Percentiles rank a stretch among this genome's conserved stretches.
Conservation (phyloP, 2,797 vertebrate species). For the Rhabdomys pumilio region DNA sequence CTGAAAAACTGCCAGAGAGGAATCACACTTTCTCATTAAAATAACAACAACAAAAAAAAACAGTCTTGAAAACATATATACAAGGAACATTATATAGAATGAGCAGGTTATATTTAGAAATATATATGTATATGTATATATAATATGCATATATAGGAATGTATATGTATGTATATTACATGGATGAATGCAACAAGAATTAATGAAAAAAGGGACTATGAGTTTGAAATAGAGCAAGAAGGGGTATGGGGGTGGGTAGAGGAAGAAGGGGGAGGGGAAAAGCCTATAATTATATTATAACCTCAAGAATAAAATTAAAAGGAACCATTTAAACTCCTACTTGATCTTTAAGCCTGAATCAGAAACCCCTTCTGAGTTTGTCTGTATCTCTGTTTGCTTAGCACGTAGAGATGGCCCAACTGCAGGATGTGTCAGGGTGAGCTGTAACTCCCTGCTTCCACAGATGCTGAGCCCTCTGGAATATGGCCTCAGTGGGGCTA, state of each 20-base stretch:
- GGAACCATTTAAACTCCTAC: slow-evolving; percentile 38
- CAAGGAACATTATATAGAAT: neutral
- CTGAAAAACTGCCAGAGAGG: neutral
- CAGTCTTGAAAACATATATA: neutral
- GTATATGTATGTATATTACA: neutral
- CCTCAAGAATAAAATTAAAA: neutral
- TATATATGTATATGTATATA: neutral
- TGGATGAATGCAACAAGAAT: neutral
- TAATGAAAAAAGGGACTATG: neutral
- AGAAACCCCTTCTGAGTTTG: slow-evolving; percentile 57
- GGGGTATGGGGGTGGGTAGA: neutral
- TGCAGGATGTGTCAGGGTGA: slow-evolving; percentile 31
- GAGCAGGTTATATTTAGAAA: neutral
- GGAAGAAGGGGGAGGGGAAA: no score
- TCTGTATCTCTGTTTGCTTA: slow-evolving; percentile 10
- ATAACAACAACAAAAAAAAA: neutral
- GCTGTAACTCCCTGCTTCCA: slow-evolving; percentile 44
- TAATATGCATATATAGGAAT: neutral
- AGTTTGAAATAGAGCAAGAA: neutral
- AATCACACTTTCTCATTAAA: slow-evolving; percentile 28
- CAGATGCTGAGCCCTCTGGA: neutral
- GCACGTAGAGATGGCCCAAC: neutral
- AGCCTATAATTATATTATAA: neutral
- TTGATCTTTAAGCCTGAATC: slow-evolving; percentile 62
- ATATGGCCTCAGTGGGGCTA: slow-evolving; percentile 25